Evolutionary conservation across 2,113 vertebrate genomes (phyloP), one percentile per base, ranked within the genome.

Genomic region (Embiotoca jacksoni): DNA sequence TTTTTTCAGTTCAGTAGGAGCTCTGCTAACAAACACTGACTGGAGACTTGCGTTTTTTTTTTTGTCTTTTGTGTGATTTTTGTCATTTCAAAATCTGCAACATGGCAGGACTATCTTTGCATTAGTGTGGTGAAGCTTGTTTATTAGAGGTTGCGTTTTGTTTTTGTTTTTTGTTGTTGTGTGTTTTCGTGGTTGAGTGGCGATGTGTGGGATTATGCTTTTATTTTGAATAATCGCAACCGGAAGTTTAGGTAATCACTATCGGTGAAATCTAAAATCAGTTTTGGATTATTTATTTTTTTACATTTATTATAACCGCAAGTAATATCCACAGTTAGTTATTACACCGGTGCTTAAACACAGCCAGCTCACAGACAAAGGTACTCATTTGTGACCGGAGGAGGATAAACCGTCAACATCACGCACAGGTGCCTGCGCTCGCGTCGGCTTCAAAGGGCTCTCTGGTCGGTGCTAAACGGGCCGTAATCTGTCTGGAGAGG

Each of bases 161-260:
- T 3, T 44, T 11, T 2, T 50, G 1, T 50, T 16, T n/a, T 50
- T 50, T 50, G 16, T 50, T 4, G 3, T 50, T 6, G 41, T 44
- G 10, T 6, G 1, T 56, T 2, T 7, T 14, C 16, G 23, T 11
- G 30, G 23, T 23, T 23, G 23, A 23, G 23, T 23, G 23, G 23
- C 23, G 23, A 23, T 23, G 23, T 23, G 23, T 23, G 15, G 53
- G 47, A 55, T 80, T 54, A n/a, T 55, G 61, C 65, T 86, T 81
- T 88, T 84, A 83, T 75, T 83, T 13, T 81, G 88, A 76, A 23
- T 23, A 23, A 23, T 23, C 23, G 23, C 23, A 23, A 23, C 23
- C 23, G 23, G 23, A 78, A 59, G n/a, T 1, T 5, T 44, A 3
- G 3, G 41, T 11, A 41, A 6, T 23, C 23, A 3, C 39, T 39